These are phyloP conservation scores for Julus scanicus DNA, from an alignment of 2,888 invertebrate species.

Conservation along the genomic window DNA sequence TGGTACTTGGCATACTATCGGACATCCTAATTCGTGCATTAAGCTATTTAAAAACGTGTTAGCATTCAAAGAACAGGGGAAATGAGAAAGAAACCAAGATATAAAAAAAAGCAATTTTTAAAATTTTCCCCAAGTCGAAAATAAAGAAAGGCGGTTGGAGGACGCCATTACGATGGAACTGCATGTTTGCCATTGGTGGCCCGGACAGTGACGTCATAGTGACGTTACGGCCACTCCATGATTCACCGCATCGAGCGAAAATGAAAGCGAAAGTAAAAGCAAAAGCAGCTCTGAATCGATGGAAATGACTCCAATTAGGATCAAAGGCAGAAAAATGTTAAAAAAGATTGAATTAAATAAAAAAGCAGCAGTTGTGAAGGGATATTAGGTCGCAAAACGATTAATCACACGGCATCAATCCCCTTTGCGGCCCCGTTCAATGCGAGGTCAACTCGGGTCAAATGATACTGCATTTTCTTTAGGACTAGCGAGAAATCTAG, in stretches of 20 bases:
- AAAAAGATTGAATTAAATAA: slow-evolving; percentile 9
- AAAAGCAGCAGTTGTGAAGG: neutral
- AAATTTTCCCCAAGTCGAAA: neutral
- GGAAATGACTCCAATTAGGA: slow-evolving; percentile 37
- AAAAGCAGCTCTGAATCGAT: slow-evolving; percentile 22
- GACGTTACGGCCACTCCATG: neutral
- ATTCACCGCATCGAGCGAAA: slow-evolving; percentile 38
- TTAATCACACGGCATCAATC: neutral
- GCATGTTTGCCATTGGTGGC: neutral
- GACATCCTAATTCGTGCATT: neutral
- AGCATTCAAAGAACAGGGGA: neutral
- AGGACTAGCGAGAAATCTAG: neutral
- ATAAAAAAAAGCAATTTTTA: neutral
- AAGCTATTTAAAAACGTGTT: no score
- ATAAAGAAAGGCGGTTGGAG: slow-evolving; percentile 25
- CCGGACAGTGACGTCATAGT: slow-evolving; percentile 34
- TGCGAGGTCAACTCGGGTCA: slow-evolving; percentile 1
- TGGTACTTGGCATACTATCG: neutral
- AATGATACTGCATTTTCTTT: neutral
- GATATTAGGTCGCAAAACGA: neutral
- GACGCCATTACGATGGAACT: slow-evolving; percentile 30
- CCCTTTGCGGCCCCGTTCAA: neutral
- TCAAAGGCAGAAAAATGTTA: neutral
- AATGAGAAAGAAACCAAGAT: neutral
- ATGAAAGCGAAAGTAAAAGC: slow-evolving; percentile 22